These are phyloP conservation scores for Andrena hattorfiana DNA, from an alignment of 2,888 invertebrate genomes.

Conservation along the genomic window DNA sequence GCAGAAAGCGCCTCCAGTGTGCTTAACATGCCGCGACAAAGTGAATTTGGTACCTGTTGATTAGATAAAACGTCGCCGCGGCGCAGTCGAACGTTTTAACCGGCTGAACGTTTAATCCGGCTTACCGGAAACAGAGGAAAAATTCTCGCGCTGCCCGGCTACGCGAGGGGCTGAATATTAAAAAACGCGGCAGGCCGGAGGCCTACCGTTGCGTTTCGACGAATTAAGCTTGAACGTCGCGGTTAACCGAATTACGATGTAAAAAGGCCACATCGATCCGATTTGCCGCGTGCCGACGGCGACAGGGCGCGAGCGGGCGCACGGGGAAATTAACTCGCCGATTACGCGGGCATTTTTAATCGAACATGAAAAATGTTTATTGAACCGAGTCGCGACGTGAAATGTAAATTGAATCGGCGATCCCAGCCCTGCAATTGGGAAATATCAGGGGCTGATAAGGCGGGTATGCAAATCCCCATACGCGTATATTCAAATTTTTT, in stretches of 20 bases:
- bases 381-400: slow-evolving; percentile 1
- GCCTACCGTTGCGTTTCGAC: slow-evolving; percentile 15
- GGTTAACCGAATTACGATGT: slow-evolving; percentile 56
- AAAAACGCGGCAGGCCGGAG: slow-evolving; percentile 5
- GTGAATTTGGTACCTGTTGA: slow-evolving; percentile 68
- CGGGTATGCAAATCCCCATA: slow-evolving; percentile 30
- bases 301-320: slow-evolving; percentile 1
- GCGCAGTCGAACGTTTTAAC: slow-evolving; percentile 52
- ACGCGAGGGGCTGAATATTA: slow-evolving; percentile 24
- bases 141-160: slow-evolving; percentile 20
- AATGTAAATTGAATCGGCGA: slow-evolving; percentile 24
- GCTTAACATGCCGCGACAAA: slow-evolving; percentile 55
- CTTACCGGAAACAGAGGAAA: slow-evolving; percentile 6
- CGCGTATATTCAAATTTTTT: slow-evolving; percentile 19
- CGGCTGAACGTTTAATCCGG: slow-evolving; percentile 55
- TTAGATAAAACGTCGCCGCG: slow-evolving; percentile 63
- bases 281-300: background rate
- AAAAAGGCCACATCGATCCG: slow-evolving; percentile 19
- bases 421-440: background rate
- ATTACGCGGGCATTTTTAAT: slow-evolving; percentile 37
- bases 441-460: slow-evolving; percentile 43
- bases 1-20: slow-evolving; percentile 23
- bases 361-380: slow-evolving; percentile 15
- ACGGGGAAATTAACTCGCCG: slow-evolving; percentile 15
- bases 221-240: slow-evolving; percentile 31